Evolutionary conservation across 2,113 vertebrate species (phyloP), one percentile per base, ranked within the genome.

Genomic region (Semnornis frantzii): DNA sequence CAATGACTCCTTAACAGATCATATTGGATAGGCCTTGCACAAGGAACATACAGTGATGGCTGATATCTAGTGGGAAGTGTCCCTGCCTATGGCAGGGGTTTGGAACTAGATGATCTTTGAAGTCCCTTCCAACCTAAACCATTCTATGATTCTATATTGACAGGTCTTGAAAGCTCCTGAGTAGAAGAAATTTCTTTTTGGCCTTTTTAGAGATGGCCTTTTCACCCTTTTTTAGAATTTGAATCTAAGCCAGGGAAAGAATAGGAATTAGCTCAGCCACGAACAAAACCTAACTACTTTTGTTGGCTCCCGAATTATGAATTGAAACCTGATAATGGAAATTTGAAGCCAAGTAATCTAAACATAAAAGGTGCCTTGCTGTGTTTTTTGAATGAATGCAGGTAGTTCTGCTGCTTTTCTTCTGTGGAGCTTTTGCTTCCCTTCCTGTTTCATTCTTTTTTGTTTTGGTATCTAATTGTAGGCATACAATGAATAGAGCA

Each of bases 391-490:
- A 91, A 77, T 77, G 48, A 80, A 21, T 71, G 10, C 82, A 92
- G 88, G 84, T 94, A 76, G 46, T 82, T 86, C 63, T 69, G 7
- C 62, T 83, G 16, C 5, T 80, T 70, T 81, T 83, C n/a, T 80
- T 60, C 52, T 78, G 12, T 31, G 21, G 78, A 69, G 34, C 30
- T 86, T 86, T 84, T 93, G 54, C 55, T 65, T 84, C 64, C 62
- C 46, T 94, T 95, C 80, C 83, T 84, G 77, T 90, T 94, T 87
- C n/a, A 72, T 92, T 94, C 86, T 84, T 76, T 13, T 9, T 87
- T 87, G 52, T 55, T 94, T 90, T 81, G 77, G 54, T 93, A 75
- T 31, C 24, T 92, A 78, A 86, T 72, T 96, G 89, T 88, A 78
- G 48, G 48, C 65, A 39, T 77, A 84, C 80, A 93, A 90, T 91